Percentiles rank a stretch among this genome's conserved stretches.
Conservation (phyloP, 2,797 vertebrate species). For the Poeciliopsis infans region DNA sequence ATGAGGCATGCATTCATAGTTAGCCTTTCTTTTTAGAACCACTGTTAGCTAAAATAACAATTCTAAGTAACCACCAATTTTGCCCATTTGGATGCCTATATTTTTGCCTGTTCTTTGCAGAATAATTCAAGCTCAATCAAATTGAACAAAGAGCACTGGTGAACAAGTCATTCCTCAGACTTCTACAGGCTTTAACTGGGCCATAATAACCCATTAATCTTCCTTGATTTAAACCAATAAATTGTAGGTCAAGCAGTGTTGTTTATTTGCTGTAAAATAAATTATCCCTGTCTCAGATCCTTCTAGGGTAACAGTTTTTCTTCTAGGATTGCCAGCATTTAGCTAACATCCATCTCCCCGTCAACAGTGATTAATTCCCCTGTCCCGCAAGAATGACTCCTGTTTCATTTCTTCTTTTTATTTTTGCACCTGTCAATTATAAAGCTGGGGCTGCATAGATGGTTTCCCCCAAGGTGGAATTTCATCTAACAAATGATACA, state of each 20-base stretch:
- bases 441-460: slow-evolving; percentile 8
- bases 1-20: no score
- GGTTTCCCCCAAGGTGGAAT: slow-evolving; percentile 18
- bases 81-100: background rate
- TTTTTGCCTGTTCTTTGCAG: background rate
- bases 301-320: background rate
- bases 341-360: background rate
- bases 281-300: background rate
- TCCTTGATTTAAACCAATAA: background rate
- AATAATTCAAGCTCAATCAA: background rate
- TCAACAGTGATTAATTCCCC: background rate
- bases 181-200: background rate
- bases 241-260: background rate
- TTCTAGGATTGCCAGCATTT: background rate
- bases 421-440: slow-evolving; percentile 26
- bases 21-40: background rate
- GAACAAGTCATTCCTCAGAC: background rate
- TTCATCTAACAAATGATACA: slow-evolving; percentile 6
- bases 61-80: background rate
- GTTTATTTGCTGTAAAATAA: background rate
- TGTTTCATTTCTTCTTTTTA: slow-evolving; percentile 18
- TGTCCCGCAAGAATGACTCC: background rate
- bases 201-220: background rate
- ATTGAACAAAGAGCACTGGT: background rate
- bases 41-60: background rate